Base-by-base conservation (phyloP, 2,888 invertebrate genomes). In the Plemyria rubiginata region DNA sequence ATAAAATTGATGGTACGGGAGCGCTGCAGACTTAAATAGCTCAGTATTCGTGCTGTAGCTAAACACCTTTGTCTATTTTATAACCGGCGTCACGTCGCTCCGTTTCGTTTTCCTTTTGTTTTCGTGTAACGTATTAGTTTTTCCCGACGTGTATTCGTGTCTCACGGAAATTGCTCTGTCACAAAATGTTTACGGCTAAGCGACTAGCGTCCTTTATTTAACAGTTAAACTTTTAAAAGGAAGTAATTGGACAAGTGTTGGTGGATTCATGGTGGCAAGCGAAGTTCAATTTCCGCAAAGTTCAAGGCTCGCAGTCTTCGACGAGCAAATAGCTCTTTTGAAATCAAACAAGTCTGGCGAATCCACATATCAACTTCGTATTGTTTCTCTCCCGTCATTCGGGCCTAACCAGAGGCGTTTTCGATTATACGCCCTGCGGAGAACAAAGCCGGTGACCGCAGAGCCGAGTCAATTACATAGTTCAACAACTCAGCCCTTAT, bases 401-500 rank as follows among this genome's bases (percentile, higher is more conserved):
- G 79, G 83, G 84, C 85, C 87, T 88, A 88, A 91, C 89, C 89
- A 87, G 90, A 89, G 90, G 91, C 92, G 90, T 88, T 92, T 91
- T 91, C 90, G 91, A 92, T 91, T 91, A 92, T 88, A 87, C 86
- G 80, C 88, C 88, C 88, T 86, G 77, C 79, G 78, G 83, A 89
- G 91, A 90, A 90, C 92, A 90, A 92, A 92, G 92, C 89, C 82
- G 84, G 86, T 81, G 86, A 90, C 92, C 92, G 88, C 92, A 90
- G 87, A 88, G 85, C 90, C 90, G 84, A 92, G 92, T 92, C 91
- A 92, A 92, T 92, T 92, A 92, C 92, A 92, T 92, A 92, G 92
- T 92, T 92, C 91, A 90, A 91, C 90, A 92, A 92, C 91, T 92
- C 91, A 87, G 90, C 88, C 92, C 91, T 91, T 90, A 92, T 90